Evolutionary conservation across 2,888 invertebrate genomes (phyloP).

Genomic region (Eulithis testata): DNA sequence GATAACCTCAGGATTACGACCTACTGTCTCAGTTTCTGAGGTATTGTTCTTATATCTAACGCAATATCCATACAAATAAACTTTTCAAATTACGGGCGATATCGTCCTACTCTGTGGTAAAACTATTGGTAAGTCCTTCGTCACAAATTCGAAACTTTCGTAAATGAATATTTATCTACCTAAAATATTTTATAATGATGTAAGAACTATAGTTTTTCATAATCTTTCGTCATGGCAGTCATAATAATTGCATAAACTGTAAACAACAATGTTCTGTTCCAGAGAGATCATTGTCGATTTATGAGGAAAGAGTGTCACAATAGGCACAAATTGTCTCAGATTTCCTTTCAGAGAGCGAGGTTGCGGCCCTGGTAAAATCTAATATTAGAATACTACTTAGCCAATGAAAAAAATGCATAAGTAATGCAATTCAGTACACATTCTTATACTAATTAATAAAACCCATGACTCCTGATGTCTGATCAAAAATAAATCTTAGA

Average conservation of each 20-base stretch:
- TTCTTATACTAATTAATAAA: no score
- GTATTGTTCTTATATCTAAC: no score
- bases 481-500: no score
- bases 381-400: slow-evolving; percentile 40
- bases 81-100: no score
- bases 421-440: background rate
- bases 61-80: no score
- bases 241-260: slow-evolving; percentile 27
- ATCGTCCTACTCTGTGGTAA: no score
- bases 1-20: no score
- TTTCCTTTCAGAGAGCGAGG: slow-evolving; percentile 69
- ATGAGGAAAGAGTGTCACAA: slow-evolving; percentile 62
- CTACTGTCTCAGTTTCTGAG: no score
- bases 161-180: no score
- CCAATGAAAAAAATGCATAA: slow-evolving; percentile 38
- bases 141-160: no score
- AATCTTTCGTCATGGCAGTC: slow-evolving; percentile 16
- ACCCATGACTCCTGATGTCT: no score
- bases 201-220: slow-evolving; percentile 11
- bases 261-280: slow-evolving; percentile 14
- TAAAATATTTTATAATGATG: background rate
- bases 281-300: slow-evolving; percentile 39
- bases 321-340: slow-evolving; percentile 58
- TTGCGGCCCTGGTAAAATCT: slow-evolving; percentile 51
- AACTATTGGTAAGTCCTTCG: no score